Percentiles rank a stretch among this genome's conserved stretches.
phyloP scores from a whole-genome alignment of 2,113 vertebrate species.

The Pterocles burchelli region DNA sequence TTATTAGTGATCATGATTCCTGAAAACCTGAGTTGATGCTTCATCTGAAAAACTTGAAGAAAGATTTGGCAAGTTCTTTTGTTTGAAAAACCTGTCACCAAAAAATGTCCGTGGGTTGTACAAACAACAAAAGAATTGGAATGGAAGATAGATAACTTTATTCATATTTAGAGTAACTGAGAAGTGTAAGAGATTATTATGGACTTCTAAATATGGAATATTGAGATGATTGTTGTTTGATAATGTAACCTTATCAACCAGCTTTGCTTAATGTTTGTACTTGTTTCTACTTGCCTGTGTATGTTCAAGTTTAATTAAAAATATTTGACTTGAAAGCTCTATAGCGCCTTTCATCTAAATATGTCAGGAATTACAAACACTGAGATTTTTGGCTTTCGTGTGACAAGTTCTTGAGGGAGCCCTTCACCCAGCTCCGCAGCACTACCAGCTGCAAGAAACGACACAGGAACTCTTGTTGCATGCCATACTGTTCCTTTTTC shows the following conservation, averaged over 20 bases:
- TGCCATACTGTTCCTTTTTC: rapidly evolving
- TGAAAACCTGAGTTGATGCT: background rate
- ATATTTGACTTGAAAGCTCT: constrained; percentile 55
- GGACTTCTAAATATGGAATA: background rate
- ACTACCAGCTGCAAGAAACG: background rate
- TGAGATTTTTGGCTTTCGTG: background rate
- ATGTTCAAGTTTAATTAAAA: constrained; percentile 67
- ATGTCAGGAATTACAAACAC: background rate
- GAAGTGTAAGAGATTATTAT: background rate
- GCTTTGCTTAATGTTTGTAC: constrained; percentile 44
- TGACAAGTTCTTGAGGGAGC: background rate
- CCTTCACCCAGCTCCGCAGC: background rate
- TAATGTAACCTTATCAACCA: constrained; percentile 20
- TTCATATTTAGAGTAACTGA: background rate
- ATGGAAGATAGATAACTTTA: background rate
- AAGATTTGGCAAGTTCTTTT: background rate
- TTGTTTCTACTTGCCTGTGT: constrained; percentile 42
- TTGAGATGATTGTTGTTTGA: background rate
- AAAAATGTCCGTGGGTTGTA: background rate
- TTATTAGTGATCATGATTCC: background rate
- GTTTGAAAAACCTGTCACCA: background rate
- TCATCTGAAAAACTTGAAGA: constrained; percentile 2
- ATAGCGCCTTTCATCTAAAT: constrained; percentile 57
- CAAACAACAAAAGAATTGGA: background rate
- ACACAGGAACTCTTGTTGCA: background rate